Evolutionary conservation across 2,113 vertebrate genomes (phyloP).

Genomic region (Mesocricetus auratus): DNA sequence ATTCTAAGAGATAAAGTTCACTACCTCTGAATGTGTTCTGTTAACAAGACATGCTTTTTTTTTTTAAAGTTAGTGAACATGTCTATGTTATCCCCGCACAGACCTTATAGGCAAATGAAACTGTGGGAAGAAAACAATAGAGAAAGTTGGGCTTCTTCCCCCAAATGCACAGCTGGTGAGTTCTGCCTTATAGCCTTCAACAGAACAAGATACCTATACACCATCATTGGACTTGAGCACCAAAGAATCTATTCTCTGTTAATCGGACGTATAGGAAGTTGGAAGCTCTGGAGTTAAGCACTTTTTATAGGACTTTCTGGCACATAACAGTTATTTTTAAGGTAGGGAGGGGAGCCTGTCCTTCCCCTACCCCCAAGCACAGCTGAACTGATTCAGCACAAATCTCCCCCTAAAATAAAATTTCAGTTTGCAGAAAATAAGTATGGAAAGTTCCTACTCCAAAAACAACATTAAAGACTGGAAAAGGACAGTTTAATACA

Average conservation of each 20-base stretch:
- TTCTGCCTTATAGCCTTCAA: neutral
- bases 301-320: slow-evolving; percentile 77
- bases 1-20: neutral
- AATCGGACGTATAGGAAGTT: slow-evolving; percentile 72
- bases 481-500: slow-evolving; percentile 52
- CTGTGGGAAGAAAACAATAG: neutral
- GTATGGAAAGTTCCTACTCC: slow-evolving; percentile 79
- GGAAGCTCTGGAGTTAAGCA: slow-evolving; percentile 78
- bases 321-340: slow-evolving; percentile 82
- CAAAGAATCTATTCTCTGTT: slow-evolving; percentile 65
- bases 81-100: neutral
- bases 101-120: neutral
- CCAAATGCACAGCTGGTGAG: neutral
- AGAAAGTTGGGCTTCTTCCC: neutral
- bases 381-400: slow-evolving; percentile 84
- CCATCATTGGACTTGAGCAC: neutral
- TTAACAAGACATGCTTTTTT: neutral
- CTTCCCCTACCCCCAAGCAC: slow-evolving; percentile 81
- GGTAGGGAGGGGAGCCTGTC: slow-evolving; percentile 67
- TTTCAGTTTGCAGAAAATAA: slow-evolving; percentile 75
- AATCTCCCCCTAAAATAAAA: slow-evolving; percentile 83
- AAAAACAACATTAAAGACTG: slow-evolving; percentile 68
- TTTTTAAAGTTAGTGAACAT: neutral
- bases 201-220: neutral
- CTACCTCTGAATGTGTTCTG: neutral